Percentiles rank a stretch among this genome's conserved stretches.
phyloP scores from a whole-genome alignment of 2,888 invertebrate species.

The Drosophila nr. perissopoda region DNA sequence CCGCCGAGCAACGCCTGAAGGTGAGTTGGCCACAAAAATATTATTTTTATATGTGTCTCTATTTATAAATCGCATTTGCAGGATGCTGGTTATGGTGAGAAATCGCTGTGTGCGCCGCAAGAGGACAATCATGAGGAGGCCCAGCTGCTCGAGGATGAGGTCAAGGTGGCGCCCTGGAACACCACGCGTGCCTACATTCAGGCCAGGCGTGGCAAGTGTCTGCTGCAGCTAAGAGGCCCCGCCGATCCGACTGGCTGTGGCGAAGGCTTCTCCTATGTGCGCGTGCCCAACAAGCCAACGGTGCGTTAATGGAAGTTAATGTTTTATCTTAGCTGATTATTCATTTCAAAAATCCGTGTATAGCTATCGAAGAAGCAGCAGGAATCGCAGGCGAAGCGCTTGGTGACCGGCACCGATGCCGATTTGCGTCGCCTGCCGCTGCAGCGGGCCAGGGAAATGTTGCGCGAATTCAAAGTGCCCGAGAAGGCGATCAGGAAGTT shows the following conservation, averaged over 20 bases:
- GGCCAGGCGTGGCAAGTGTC: constrained; percentile 98
- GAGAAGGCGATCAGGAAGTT: constrained; percentile 98
- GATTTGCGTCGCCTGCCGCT: constrained; percentile 97
- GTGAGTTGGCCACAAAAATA: constrained; percentile 75
- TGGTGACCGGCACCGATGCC: constrained; percentile 99
- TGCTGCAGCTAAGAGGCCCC: constrained; percentile 97
- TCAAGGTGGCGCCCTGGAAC: constrained; percentile 99
- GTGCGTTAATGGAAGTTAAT: constrained; percentile 78
- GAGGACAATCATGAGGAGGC: constrained; percentile 98
- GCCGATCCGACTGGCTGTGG: constrained; percentile 98
- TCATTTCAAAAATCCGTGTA: neutral
- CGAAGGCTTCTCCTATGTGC: constrained; percentile 98
- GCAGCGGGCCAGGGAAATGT: constrained; percentile 97
- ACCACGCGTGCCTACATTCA: constrained; percentile 99
- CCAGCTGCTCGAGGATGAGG: constrained; percentile 98
- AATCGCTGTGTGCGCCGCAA: constrained; percentile 97
- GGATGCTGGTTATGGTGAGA: constrained; percentile 98
- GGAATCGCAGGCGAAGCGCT: constrained; percentile 95
- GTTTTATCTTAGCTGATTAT: neutral
- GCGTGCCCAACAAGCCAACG: constrained; percentile 98
- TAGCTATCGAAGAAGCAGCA: constrained; percentile 94
- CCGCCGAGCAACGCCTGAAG: constrained; percentile 97
- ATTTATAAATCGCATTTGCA: constrained; percentile 43
- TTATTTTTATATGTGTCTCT: neutral
- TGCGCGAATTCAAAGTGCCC: constrained; percentile 98